These are phyloP conservation scores for Bugulina stolonifera DNA, from an alignment of 2,888 invertebrate genomes.

Conservation along the genomic window DNA sequence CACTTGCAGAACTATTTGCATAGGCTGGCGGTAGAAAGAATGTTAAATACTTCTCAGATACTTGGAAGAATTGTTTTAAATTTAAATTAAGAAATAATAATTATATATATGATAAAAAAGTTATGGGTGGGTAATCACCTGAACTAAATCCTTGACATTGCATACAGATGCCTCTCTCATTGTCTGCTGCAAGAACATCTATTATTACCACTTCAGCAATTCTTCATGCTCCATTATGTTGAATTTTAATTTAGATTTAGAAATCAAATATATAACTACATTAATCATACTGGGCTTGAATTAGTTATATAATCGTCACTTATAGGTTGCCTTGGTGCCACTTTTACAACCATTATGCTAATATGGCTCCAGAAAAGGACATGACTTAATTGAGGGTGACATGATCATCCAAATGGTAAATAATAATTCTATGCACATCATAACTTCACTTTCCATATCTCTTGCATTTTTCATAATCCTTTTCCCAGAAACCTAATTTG, in stretches of 20 bases:
- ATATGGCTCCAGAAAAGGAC: neutral
- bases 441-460: neutral
- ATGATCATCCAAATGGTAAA: neutral
- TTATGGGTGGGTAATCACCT: too few relatives aligned
- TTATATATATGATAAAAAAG: too few relatives aligned
- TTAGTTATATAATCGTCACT: neutral
- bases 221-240: neutral
- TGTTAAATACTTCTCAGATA: too few relatives aligned
- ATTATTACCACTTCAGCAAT: too few relatives aligned
- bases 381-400: slow-evolving; percentile 5
- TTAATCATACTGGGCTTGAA: neutral
- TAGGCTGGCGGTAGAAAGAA: too few relatives aligned
- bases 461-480: neutral
- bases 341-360: neutral
- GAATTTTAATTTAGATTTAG: neutral
- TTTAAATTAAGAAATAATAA: too few relatives aligned
- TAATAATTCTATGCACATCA: neutral
- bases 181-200: too few relatives aligned
- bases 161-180: too few relatives aligned
- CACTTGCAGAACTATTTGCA: too few relatives aligned
- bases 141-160: too few relatives aligned
- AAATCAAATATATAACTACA: neutral
- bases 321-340: neutral
- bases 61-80: too few relatives aligned
- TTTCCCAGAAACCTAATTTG: neutral